A percentile compares a stretch with the other conserved stretches of the same genome.
These are phyloP conservation scores for Rhingia campestris DNA, from an alignment of 2,888 invertebrate genomes.

Conservation along the genomic window DNA sequence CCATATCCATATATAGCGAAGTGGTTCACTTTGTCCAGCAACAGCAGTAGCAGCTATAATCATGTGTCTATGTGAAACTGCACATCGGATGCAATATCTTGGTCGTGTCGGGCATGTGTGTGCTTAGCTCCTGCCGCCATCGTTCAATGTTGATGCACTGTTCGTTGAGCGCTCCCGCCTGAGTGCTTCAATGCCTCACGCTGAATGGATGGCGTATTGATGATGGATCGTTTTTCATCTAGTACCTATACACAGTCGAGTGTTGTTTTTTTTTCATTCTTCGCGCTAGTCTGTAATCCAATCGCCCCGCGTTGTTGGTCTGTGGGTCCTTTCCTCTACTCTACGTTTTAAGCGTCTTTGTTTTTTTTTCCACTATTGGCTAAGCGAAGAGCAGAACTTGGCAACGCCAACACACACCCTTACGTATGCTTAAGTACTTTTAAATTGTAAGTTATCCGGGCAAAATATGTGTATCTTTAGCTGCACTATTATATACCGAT, in stretches of 20 bases:
- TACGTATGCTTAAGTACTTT: slow-evolving; percentile 65
- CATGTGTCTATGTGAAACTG: slow-evolving; percentile 69
- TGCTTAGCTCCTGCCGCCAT: slow-evolving; percentile 57
- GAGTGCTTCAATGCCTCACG: slow-evolving; percentile 71
- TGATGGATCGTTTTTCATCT: slow-evolving; percentile 74
- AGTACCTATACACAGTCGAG: slow-evolving; percentile 41
- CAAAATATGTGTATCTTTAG: slow-evolving; percentile 52
- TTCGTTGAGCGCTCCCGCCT: slow-evolving; percentile 44
- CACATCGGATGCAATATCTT: slow-evolving; percentile 72
- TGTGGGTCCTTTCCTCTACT: slow-evolving; percentile 21
- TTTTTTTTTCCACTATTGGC: slow-evolving; percentile 63
- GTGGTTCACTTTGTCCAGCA: slow-evolving; percentile 70
- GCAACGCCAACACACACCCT: slow-evolving; percentile 48
- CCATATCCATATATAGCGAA: slow-evolving; percentile 57
- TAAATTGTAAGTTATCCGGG: slow-evolving; percentile 71
- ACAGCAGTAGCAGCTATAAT: slow-evolving; percentile 42
- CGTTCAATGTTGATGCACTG: slow-evolving; percentile 62
- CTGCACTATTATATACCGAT: slow-evolving; percentile 1
- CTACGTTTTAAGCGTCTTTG: slow-evolving; percentile 45
- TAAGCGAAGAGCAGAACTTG: slow-evolving; percentile 22
- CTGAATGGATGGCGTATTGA: slow-evolving; percentile 73
- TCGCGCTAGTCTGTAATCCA: neutral
- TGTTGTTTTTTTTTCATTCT: slow-evolving; percentile 31
- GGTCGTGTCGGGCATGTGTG: slow-evolving; percentile 64
- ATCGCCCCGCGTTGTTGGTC: slow-evolving; percentile 21